Evolutionary conservation across 2,888 invertebrate genomes (phyloP).

Genomic region (Amiota communis): DNA sequence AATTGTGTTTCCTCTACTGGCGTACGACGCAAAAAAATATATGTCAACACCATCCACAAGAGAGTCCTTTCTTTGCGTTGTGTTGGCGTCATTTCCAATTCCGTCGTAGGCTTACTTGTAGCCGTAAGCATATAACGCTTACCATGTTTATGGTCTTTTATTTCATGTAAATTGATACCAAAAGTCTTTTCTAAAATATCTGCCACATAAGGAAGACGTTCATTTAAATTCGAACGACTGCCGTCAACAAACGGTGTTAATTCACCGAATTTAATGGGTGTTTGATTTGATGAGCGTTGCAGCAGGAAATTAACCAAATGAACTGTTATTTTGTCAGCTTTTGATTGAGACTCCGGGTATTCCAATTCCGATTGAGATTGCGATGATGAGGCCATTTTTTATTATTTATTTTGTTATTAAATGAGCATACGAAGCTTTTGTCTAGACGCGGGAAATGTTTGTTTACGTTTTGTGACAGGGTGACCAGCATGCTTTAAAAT

Average conservation of each 20-base stretch:
- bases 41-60: slow-evolving; percentile 49
- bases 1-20: slow-evolving; percentile 51
- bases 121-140: slow-evolving; percentile 52
- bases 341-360: not conserved
- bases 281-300: slow-evolving; percentile 46
- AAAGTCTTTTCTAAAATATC: slow-evolving; percentile 39
- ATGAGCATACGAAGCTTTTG: no score
- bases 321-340: slow-evolving; percentile 40
- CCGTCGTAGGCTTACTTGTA: slow-evolving; percentile 42
- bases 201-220: slow-evolving; percentile 39
- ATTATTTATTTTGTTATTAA: no score
- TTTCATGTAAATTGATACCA: slow-evolving; percentile 43
- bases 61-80: slow-evolving; percentile 49
- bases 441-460: no score
- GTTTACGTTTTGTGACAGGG: no score
- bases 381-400: no score
- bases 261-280: slow-evolving; percentile 50
- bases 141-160: slow-evolving; percentile 31
- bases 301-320: slow-evolving; percentile 49
- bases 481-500: no score
- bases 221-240: slow-evolving; percentile 27
- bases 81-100: slow-evolving; percentile 43
- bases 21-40: slow-evolving; percentile 53
- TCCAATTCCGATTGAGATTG: no score
- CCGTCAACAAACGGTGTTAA: slow-evolving; percentile 32